Evolutionary conservation across 2,797 vertebrate species (phyloP), one percentile per base, ranked within the genome.

Genomic region (Nothura maculosa): DNA sequence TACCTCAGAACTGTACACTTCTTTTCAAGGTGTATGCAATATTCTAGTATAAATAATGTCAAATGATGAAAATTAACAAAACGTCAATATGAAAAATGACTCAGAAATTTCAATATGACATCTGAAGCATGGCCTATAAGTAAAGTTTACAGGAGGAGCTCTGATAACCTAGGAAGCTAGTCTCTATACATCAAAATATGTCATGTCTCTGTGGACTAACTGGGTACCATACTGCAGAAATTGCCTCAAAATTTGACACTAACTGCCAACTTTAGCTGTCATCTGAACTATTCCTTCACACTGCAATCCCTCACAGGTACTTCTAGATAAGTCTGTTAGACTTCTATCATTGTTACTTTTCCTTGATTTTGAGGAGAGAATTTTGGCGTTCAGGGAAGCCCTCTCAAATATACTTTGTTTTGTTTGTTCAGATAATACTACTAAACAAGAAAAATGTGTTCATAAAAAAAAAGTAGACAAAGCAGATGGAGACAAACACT

Each of bases 401-500:
- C 32, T 87, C 34, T 28, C 24, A 22, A 9, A 77, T 54, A 28
- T 10, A 85, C 6, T 22, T 42, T 3, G 40, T 40, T 67, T 42
- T 62, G 40, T 62, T 85, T 87, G 77, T 76, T 30, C 62, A 92
- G 50, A 42, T 47, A 93, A 58, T 25, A 69, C 7, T 89, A 76
- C 6, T 89, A 76, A n/a, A 82, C 66, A 16, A 82, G 47, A 91
- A 91, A 88, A 67, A 60, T 69, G 40, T 50, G 62, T 75, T 72
- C 78, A 89, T 88, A 91, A 95, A 80, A 95, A 63, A 96, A 91
- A 52, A 42, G 74, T 90, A 96, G 92, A 95, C 93, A 95, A 94
- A 92, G 74, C 93, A 94, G 75, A 93, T 85, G 94, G 72, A 94
- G 93, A 95, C 78, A 92, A 93, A 97, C 90, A 94, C 38, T 89